Percentiles rank a stretch among this genome's conserved stretches.
phyloP scores from a whole-genome alignment of 2,113 vertebrate species.

The Lycocorax pyrrhopterus region DNA sequence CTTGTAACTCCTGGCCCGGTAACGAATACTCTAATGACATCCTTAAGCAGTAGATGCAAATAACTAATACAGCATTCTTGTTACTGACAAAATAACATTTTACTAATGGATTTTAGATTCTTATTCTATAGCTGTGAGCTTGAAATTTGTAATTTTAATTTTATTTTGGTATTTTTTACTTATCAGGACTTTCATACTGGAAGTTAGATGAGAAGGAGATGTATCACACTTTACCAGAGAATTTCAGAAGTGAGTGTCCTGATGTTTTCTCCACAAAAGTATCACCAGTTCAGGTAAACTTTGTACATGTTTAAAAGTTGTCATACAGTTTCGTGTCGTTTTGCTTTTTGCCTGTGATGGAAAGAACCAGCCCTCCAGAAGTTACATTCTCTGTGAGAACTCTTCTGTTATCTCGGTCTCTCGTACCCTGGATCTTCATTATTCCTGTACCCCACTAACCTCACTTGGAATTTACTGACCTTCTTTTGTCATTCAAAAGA shows the following conservation, averaged over 20 bases:
- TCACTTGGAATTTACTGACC: background rate
- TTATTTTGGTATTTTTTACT: background rate
- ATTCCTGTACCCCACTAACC: background rate
- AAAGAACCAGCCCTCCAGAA: background rate
- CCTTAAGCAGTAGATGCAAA: background rate
- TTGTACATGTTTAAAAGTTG: background rate
- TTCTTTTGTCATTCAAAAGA: background rate
- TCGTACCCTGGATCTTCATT: background rate
- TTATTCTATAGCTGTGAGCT: background rate
- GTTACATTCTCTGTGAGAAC: background rate
- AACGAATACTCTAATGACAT: background rate
- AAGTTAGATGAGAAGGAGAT: conserved; percentile 84
- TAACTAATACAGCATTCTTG: background rate
- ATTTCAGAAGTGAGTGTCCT: conserved; percentile 70
- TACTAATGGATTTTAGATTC: background rate
- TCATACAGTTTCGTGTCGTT: background rate
- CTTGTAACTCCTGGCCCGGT: background rate
- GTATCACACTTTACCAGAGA: conserved; percentile 82
- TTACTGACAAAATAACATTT: background rate
- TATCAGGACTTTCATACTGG: conserved; percentile 88
- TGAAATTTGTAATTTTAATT: background rate
- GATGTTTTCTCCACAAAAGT: conserved; percentile 63
- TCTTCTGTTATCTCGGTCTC: background rate
- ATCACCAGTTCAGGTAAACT: conserved; percentile 73
- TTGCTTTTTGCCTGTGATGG: background rate